A percentile compares a stretch with the other conserved stretches of the same genome.
phyloP scores from a whole-genome alignment of 2,888 invertebrate genomes.

The Torymus tubicola region DNA sequence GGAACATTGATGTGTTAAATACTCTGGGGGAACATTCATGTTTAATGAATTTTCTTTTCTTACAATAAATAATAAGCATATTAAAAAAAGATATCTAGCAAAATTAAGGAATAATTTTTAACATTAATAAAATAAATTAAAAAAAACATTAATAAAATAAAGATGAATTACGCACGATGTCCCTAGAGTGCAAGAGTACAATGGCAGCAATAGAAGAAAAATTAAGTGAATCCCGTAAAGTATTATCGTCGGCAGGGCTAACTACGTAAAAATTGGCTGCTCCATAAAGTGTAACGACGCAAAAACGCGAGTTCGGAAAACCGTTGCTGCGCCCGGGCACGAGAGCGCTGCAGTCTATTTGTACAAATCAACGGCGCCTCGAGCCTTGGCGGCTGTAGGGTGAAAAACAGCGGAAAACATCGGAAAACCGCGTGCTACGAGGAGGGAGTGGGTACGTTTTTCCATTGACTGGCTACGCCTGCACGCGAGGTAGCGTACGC shows the following conservation, averaged over 20 bases:
- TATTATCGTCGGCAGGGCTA: not conserved
- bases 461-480: constrained; percentile 38
- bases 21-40: no score
- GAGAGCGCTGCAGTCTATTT: constrained; percentile 7
- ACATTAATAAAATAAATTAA: no score
- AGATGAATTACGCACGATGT: no score
- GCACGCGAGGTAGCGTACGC: not conserved
- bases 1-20: no score
- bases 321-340: not conserved
- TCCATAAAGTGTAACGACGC: constrained; percentile 6
- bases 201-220: no score
- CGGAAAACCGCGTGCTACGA: not conserved
- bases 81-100: no score
- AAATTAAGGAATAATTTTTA: no score
- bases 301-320: constrained; percentile 15
- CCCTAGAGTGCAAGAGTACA: no score
- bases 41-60: no score
- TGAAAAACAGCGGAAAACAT: constrained; percentile 30
- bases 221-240: not conserved
- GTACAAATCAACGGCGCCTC: constrained; percentile 31
- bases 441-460: constrained; percentile 9
- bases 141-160: no score
- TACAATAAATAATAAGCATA: no score
- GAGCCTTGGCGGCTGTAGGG: not conserved
- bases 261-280: constrained; percentile 25